Conservation (phyloP, 2,888 invertebrate species). For the Strigamia maritima region DNA sequence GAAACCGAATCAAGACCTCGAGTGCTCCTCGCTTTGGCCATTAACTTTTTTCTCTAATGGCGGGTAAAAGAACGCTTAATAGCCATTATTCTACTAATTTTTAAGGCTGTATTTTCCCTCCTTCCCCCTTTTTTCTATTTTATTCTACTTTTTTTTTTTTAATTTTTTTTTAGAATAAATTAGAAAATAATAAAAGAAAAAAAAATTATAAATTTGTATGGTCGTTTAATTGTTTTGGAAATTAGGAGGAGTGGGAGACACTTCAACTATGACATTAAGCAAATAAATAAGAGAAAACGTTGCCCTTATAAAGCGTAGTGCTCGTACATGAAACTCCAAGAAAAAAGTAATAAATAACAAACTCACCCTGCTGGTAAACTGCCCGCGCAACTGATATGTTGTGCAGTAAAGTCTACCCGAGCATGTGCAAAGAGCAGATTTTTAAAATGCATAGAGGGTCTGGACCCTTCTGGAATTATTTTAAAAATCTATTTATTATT, state of each 20-base stretch:
- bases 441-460: conserved; percentile 5
- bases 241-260: no score
- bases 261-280: neutral
- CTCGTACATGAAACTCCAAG: neutral
- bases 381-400: conserved; percentile 20
- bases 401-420: neutral
- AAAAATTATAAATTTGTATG: no score
- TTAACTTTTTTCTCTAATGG: conserved; percentile 6
- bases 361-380: conserved; percentile 16
- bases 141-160: no score
- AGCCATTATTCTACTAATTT: neutral
- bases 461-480: neutral
- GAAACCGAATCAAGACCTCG: conserved; percentile 11
- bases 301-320: neutral
- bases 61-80: neutral
- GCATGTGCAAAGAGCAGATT: neutral
- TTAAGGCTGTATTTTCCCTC: neutral
- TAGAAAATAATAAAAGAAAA: neutral
- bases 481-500: no score
- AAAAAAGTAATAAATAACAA: conserved; percentile 10
- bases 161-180: no score
- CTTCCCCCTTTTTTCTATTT: no score
- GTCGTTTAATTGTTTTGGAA: neutral
- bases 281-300: conserved; percentile 10
- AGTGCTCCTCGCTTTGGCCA: conserved; percentile 1